These are phyloP conservation scores for Sarcophilus harrisii DNA, from an alignment of 2,797 vertebrate genomes.

Conservation along the genomic window DNA sequence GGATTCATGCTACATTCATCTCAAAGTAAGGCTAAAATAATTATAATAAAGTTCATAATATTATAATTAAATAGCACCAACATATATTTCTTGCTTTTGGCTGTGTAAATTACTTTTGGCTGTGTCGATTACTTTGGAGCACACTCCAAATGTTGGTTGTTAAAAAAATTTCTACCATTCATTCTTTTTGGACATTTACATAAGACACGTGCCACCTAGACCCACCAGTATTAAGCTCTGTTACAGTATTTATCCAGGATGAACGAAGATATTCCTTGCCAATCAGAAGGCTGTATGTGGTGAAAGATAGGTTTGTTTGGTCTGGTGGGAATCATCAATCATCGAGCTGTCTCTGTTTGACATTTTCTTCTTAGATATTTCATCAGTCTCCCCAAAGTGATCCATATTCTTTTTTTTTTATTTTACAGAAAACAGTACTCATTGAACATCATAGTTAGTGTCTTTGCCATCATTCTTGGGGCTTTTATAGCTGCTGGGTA, in stretches of 20 bases:
- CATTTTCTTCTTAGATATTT: background rate
- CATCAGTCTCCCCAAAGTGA: background rate
- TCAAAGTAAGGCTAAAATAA: background rate
- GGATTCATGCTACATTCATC: background rate
- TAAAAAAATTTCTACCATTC: background rate
- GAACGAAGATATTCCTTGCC: background rate
- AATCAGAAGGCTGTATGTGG: background rate
- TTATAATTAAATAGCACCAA: background rate
- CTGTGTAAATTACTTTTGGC: background rate
- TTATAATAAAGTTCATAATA: background rate
- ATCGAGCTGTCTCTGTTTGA: background rate
- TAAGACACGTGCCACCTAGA: background rate
- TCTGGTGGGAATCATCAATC: background rate
- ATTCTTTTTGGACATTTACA: background rate
- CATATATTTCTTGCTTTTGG: background rate
- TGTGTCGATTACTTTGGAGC: background rate
- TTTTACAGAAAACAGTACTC: conserved; percentile 84
- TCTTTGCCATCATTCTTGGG: conserved; percentile 88
- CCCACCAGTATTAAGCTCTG: background rate
- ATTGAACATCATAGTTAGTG: conserved; percentile 81
- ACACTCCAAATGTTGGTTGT: background rate
- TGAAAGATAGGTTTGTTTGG: background rate
- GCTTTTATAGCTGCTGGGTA: conserved; percentile 95
- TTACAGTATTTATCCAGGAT: background rate
- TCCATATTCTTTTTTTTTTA: conserved; percentile 65